phyloP scores from a whole-genome alignment of 2,888 invertebrate species.

The Agriopis marginaria region DNA sequence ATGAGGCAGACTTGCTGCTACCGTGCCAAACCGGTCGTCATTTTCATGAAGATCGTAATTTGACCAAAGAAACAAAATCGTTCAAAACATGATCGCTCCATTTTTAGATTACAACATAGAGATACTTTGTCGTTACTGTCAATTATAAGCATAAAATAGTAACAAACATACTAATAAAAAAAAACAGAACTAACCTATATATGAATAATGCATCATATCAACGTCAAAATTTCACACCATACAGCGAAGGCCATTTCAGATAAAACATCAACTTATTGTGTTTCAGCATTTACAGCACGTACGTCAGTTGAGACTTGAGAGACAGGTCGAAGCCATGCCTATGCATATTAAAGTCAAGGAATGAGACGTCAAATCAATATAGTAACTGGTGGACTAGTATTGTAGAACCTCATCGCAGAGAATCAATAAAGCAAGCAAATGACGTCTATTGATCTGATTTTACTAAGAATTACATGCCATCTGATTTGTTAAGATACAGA shows the following conservation, averaged over 20 bases:
- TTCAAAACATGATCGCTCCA: neutral
- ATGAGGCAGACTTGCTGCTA: too few relatives aligned
- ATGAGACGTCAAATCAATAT: slow-evolving; percentile 42
- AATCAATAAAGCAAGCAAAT: slow-evolving; percentile 25
- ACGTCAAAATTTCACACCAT: slow-evolving; percentile 54
- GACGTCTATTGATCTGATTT: slow-evolving; percentile 34
- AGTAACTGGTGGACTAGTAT: slow-evolving; percentile 29
- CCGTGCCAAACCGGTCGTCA: too few relatives aligned
- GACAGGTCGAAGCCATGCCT: slow-evolving; percentile 42
- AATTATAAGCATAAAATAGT: neutral
- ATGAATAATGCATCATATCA: slow-evolving; percentile 38
- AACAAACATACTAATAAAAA: slow-evolving; percentile 4
- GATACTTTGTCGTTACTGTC: neutral
- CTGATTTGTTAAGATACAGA: slow-evolving; percentile 23
- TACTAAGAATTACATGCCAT: slow-evolving; percentile 20
- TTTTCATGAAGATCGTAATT: too few relatives aligned
- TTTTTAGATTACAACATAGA: neutral
- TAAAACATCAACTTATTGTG: slow-evolving; percentile 33
- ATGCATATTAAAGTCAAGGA: slow-evolving; percentile 48
- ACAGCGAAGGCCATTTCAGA: slow-evolving; percentile 48
- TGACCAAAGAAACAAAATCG: too few relatives aligned
- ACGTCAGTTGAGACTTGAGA: slow-evolving; percentile 36
- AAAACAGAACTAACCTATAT: slow-evolving; percentile 19
- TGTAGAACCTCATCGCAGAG: slow-evolving; percentile 20
- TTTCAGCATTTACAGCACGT: slow-evolving; percentile 42